Evolutionary conservation across 2,797 vertebrate genomes (phyloP).

Genomic region (Neosilurus hyrtlii): DNA sequence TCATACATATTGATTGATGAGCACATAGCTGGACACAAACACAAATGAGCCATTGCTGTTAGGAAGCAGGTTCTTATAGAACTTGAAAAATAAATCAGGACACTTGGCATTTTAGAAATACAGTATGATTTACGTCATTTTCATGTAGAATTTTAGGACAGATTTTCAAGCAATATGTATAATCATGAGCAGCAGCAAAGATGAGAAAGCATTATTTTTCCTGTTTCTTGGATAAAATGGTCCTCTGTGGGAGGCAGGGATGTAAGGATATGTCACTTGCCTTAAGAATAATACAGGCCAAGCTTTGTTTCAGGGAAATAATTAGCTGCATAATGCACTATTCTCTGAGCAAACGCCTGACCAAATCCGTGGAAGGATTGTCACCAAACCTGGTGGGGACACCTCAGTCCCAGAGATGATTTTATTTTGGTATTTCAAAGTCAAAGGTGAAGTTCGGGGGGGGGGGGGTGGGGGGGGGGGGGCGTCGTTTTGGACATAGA

Average conservation of each 20-base stretch:
- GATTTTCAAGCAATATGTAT: not conserved
- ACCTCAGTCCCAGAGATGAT: no score
- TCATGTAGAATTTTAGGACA: not conserved
- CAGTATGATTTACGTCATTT: not conserved
- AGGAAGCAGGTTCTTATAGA: slow-evolving; percentile 2
- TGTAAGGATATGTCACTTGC: slow-evolving; percentile 29
- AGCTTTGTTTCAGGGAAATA: slow-evolving; percentile 50
- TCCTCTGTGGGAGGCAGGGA: slow-evolving; percentile 39
- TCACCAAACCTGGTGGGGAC: no score
- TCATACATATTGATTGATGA: slow-evolving; percentile 15
- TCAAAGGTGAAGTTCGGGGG: no score
- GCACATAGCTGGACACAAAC: not conserved
- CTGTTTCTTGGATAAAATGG: slow-evolving; percentile 26
- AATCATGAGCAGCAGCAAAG: not conserved
- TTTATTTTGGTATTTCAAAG: no score
- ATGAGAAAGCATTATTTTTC: not conserved
- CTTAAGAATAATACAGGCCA: slow-evolving; percentile 46
- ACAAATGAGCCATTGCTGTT: not conserved
- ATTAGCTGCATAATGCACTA: slow-evolving; percentile 39
- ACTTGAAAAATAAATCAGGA: not conserved
- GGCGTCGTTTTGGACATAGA: no score
- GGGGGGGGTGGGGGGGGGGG: no score
- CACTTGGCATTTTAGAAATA: not conserved
- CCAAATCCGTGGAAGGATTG: no score
- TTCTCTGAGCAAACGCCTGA: no score